These are phyloP conservation scores for Cacoxenus indagator DNA, from an alignment of 2,888 invertebrate species.

Conservation along the genomic window DNA sequence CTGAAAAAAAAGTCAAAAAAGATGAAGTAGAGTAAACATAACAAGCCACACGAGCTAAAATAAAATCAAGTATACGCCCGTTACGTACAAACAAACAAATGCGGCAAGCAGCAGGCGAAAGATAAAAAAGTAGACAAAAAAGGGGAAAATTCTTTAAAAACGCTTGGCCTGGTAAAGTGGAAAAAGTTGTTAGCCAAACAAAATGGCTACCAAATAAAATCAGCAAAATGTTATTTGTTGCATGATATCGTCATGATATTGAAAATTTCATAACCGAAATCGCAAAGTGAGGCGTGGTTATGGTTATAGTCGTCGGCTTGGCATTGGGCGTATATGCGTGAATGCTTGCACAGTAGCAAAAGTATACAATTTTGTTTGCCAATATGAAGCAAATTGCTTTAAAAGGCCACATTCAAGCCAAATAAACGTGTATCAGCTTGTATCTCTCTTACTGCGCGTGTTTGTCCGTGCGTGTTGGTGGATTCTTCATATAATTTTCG, in stretches of 20 bases:
- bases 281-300: neutral
- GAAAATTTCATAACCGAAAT: slow-evolving; percentile 19
- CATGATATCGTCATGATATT: slow-evolving; percentile 12
- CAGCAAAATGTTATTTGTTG: slow-evolving; percentile 8
- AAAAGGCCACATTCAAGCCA: neutral
- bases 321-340: neutral
- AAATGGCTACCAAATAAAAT: slow-evolving; percentile 4
- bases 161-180: neutral
- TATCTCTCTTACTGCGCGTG: neutral
- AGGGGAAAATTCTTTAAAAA: neutral
- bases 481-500: neutral
- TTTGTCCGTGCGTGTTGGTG: neutral
- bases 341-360: neutral
- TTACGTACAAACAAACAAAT: too few relatives aligned
- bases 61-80: too few relatives aligned
- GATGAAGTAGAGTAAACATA: slow-evolving; percentile 9
- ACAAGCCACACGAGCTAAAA: too few relatives aligned
- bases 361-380: slow-evolving; percentile 1
- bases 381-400: slow-evolving; percentile 12
- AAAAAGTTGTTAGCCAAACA: neutral
- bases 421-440: too few relatives aligned
- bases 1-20: neutral
- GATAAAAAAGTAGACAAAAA: neutral
- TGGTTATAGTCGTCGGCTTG: neutral
- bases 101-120: neutral